Evolutionary conservation across 1,140 invertebrate species (phyloP).

Genomic region (Drosophila virilis): DNA sequence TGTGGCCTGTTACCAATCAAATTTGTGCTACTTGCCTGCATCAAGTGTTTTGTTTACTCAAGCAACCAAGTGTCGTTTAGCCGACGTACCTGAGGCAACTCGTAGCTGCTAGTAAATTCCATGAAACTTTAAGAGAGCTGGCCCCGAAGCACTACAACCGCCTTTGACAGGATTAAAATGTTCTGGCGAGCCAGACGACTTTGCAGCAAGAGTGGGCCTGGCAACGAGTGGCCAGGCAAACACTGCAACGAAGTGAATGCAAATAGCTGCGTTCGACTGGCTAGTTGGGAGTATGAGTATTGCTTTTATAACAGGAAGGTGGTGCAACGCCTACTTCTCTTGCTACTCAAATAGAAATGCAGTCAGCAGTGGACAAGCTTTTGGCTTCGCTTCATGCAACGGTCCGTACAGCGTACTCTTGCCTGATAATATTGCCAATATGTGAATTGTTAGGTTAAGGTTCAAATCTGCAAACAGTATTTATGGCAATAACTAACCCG

Average conservation of each 20-base stretch:
- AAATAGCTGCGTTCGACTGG: conserved; percentile 63
- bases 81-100: conserved; percentile 38
- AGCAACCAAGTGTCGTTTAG: conserved; percentile 64
- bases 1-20: conserved; percentile 55
- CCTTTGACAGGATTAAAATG: conserved; percentile 67
- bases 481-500: no score
- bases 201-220: neutral
- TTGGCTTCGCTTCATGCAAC: neutral
- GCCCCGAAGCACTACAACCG: conserved; percentile 59
- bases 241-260: conserved; percentile 72
- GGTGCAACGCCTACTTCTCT: neutral
- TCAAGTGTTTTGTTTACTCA: conserved; percentile 51
- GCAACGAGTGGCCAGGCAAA: conserved; percentile 43
- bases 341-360: conserved; percentile 22
- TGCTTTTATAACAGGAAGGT: conserved; percentile 65
- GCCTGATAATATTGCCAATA: neutral
- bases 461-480: no score
- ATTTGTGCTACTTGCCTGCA: conserved; percentile 35
- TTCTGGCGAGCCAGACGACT: conserved; percentile 1
- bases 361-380: neutral
- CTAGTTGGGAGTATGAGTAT: conserved; percentile 65
- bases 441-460: no score
- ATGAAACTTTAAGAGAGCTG: conserved; percentile 74
- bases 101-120: conserved; percentile 45
- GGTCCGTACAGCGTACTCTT: neutral